Percentiles rank a stretch among this genome's conserved stretches.
Conservation (phyloP, 2,888 invertebrate species). For the Caradrina clavipalpis region DNA sequence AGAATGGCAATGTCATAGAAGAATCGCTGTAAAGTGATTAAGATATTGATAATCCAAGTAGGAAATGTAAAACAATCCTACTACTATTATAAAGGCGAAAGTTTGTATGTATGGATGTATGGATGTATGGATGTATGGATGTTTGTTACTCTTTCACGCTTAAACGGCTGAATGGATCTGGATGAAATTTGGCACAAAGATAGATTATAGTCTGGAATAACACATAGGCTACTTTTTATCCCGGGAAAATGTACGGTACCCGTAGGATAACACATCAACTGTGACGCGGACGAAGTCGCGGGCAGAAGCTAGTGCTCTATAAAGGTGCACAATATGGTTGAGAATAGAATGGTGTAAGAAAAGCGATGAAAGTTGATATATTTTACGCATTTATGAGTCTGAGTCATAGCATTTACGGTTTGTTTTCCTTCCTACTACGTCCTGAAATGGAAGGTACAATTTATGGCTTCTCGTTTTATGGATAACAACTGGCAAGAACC, state of each 20-base stretch:
- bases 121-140: too few relatives aligned
- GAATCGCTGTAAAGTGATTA: conserved; percentile 5
- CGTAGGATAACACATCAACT: too few relatives aligned
- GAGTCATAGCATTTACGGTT: conserved; percentile 64
- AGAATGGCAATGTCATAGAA: conserved; percentile 22
- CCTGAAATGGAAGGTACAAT: conserved; percentile 61
- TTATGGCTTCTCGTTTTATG: conserved; percentile 60
- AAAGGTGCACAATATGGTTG: conserved; percentile 27
- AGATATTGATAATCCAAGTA: conserved; percentile 29
- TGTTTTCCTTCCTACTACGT: conserved; percentile 63
- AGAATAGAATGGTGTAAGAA: conserved; percentile 30
- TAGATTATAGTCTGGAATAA: too few relatives aligned
- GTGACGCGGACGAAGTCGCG: too few relatives aligned
- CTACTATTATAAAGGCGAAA: too few relatives aligned
- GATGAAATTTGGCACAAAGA: too few relatives aligned
- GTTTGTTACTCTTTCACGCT: too few relatives aligned
- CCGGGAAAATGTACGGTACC: too few relatives aligned
- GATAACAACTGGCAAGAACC: conserved; percentile 50
- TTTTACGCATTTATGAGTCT: conserved; percentile 41
- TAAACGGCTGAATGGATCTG: too few relatives aligned
- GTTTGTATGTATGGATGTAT: too few relatives aligned
- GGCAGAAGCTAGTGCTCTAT: too few relatives aligned
- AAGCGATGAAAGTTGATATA: conserved; percentile 28
- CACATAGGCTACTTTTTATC: too few relatives aligned
- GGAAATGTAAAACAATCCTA: conserved; percentile 48